Evolutionary conservation across 2,113 vertebrate genomes (phyloP), one percentile per base, ranked within the genome.

Genomic region (Gadus macrocephalus): DNA sequence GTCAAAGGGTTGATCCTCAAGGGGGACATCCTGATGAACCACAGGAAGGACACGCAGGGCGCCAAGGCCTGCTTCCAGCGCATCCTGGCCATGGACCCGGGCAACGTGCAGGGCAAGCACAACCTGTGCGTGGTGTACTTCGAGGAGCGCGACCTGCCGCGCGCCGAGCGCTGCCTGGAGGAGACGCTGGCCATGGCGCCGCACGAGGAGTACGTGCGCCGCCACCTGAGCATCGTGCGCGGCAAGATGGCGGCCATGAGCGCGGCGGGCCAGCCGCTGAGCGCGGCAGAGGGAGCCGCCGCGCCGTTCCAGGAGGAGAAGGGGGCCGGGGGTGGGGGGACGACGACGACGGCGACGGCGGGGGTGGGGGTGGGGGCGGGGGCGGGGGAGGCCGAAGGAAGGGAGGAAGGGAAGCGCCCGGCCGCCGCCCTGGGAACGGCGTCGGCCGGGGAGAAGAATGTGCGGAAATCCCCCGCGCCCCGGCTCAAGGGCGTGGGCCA

Each of bases 11-110:
- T 99, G 4, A 98, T 99, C 88, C 91, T 99, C 69, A 98, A 98
- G 82, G 97, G 97, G 4, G 97, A 99, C 86, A 98, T 99, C 85
- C 92, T 99, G 67, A 98, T 99, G 97, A 99, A 99, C 90, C 96
- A 98, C 76, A 95, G 93, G 78, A 98, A 97, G 81, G 97, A 99
- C 91, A 97, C 96, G 0, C 68, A 9, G 2, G 97, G 97, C 6
- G 97, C 97, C 16, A 97, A 96, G 69, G 87, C 64, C 17, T 98
- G 96, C 87, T 99, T 99, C 75, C 90, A 98, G 86, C 94, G 90
- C 72, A 98, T 98, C 78, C 64, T 99, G 67, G 81, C 87, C 70
- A 90, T 96, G 81, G 96, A 99, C 85, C 97, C 96, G 69, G 89
- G 76, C 72, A 98, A 99, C 8, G 95, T 98, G 8, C 97, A 99